Base-by-base conservation (phyloP, 2,797 vertebrate species). In the Alcedo atthis region DNA sequence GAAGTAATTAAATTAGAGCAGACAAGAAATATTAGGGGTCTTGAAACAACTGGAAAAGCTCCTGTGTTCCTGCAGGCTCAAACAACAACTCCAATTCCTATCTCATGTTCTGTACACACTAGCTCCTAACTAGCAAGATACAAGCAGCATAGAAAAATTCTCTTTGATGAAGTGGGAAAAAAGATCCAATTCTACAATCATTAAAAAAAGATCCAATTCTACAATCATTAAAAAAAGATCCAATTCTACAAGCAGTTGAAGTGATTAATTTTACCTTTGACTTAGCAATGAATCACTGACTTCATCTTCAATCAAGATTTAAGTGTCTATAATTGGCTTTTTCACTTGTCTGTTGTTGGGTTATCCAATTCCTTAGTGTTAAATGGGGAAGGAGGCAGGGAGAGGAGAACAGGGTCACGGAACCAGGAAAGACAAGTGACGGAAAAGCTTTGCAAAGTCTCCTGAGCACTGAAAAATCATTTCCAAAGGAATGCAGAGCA, bases 71-170 rank as follows among this genome's bases (percentile, higher is more conserved):
- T 89, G 21, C 2, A 93, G 86, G 58, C 12, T 92, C 68, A 48
- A 74, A 40, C 6, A 86, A 15, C 57, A 92, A 62, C 59, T 96
- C 87, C 85, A 89, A 89, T 89, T 37, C 94, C 17, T 53, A 12
- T 15, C 57, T 76, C 90, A 11, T 19, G 51, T 81, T 91, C 57
- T 91, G 61, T 81, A 89, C 73, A 91, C 51, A 74, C 3, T 85
- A 51, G 85, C 89, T 89, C 43, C 9, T 8, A 46, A 58, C 28
- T 57, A 64, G 32, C 79, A 67, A 85, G 74, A 94, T 73, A 78
- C n/a, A 95, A 93, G 62, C 24, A 83, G 88, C 26, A 51, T 26
- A 78, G 89, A 93, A 84, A 86, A 93, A 95, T 85, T 93, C 59
- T 75, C n/a, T 81, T 84, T 67, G 70, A 94, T 71, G 59, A 96